A percentile compares a stretch with the other conserved stretches of the same genome.
These are phyloP conservation scores for Oryzaephilus surinamensis DNA, from an alignment of 1,140 invertebrate species.

Conservation along the genomic window DNA sequence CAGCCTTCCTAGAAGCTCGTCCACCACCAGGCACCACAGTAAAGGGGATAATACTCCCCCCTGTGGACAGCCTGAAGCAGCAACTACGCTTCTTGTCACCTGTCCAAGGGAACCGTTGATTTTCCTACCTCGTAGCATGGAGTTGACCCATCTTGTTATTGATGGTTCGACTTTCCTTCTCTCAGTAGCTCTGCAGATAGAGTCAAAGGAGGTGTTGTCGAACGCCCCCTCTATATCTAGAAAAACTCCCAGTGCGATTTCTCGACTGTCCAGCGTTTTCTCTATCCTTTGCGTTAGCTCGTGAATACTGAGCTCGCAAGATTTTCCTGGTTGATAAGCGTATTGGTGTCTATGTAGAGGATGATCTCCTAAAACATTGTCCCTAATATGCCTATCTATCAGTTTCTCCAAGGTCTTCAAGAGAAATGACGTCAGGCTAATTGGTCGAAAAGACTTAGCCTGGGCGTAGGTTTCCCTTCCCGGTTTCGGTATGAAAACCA, in stretches of 20 bases:
- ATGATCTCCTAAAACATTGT: background rate
- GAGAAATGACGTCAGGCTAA: conserved; percentile 24
- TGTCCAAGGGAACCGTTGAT: background rate
- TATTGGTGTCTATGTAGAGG: conserved; percentile 1
- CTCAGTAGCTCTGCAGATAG: background rate
- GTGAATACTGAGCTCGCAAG: background rate
- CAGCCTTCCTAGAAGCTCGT: background rate
- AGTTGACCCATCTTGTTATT: background rate
- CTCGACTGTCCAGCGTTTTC: background rate
- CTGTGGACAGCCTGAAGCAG: background rate
- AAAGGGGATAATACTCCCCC: conserved; percentile 1
- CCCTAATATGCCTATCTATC: conserved; percentile 14
- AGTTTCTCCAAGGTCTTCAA: conserved; percentile 20
- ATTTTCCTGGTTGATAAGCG: background rate
- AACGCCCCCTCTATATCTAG: conserved; percentile 1
- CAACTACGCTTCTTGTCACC: background rate
- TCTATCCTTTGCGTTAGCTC: background rate
- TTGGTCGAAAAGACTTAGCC: conserved; percentile 17
- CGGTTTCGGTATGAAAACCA: conserved; percentile 20
- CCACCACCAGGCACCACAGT: background rate
- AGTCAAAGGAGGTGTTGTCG: background rate
- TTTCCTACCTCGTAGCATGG: background rate
- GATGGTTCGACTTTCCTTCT: background rate
- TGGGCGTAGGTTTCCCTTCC: conserved; percentile 7
- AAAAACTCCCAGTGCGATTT: conserved; percentile 2